Base-by-base conservation (phyloP, 2,888 invertebrate species). In the Endotricha flammealis region DNA sequence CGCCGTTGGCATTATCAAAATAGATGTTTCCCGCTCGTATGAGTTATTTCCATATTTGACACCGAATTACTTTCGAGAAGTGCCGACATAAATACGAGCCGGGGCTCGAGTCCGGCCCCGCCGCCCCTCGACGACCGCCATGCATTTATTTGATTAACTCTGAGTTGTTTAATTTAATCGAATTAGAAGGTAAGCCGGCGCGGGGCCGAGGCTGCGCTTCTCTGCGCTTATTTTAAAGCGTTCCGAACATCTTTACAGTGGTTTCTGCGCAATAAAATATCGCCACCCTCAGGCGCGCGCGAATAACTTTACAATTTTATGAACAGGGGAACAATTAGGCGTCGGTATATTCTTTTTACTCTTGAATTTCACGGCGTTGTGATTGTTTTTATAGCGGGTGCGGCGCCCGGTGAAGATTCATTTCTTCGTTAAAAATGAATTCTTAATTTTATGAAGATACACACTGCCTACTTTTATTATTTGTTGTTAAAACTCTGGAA, bases 111-210 rank as follows among this genome's bases (percentile, higher is more conserved):
- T 64, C 64, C 64, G 57, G 53, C 55, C 44, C 52, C 57, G 40
- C 38, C 45, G 28, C 40, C 42, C 54, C 46, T 39, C 57, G 42
- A 58, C 71, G 75, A 71, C 80, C 76, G 71, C 70, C 67, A 62
- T 75, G 79, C 86, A 86, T 86, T 87, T 87, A 87, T 87, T 87
- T 87, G 87, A 87, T 87, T 87, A 87, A 87, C 85, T 85, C 75
- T 61, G 83, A 85, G 85, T 86, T 87, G 83, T 86, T 87, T 87
- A 87, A 86, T 87, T 86, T 86, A 86, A 86, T 85, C 80, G 81
- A 85, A 78, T 86, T 85, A 85, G 73, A 78, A 82, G 78, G 81
- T 77, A 72, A 79, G 75, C 74, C 60, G 67, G 65, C 56, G 56
- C 55, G 53, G 57, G 50, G 57, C 51, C 53, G 50, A 53, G 50